Evolutionary conservation across 1,140 invertebrate genomes (phyloP), one percentile per base, ranked within the genome.

Genomic region (Drosophila malerkotliana): DNA sequence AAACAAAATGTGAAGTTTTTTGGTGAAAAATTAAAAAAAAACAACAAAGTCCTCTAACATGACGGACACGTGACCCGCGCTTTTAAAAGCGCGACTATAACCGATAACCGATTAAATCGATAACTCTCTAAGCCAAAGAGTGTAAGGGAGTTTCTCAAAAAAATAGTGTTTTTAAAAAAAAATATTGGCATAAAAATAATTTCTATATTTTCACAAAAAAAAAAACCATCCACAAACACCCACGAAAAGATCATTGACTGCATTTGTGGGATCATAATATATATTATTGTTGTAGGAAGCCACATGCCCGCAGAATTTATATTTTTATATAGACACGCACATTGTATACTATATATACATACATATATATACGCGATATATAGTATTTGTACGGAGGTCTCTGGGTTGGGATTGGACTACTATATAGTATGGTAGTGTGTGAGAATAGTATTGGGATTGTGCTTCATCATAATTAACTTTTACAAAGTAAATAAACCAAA

Each of bases 401-500:
- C 26, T 26, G 26, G 26, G 26, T 5, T 6, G 4, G 26, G 4
- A 26, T 26, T 18, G 18, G 18, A 18, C 4, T 26, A 26, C 12
- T n/a, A 21, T 26, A 10, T n/a, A 44, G 10, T 26, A 10, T n/a
- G 37, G 10, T 44, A 30, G 12, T 49, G n/a, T 28, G 64, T 30
- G 37, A 18, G 18, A 18, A 18, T 60, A 47, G 49, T 44, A 32
- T 41, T 41, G 66, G 61, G 55, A 44, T 49, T 59, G 72, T 61
- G 79, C 73, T 82, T 68, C 69, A 87, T 85, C 69, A 85, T 87
- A 87, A 85, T 85, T 78, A 85, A 85, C 83, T 82, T 68, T 77
- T 82, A 85, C 82, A 87, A 85, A 85, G 78, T 78, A 82, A 87
- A 82, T 85, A 83, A 83, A 83, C 80, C 71, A 66, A 66, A 83